These are phyloP conservation scores for Aegithalos caudatus DNA, from an alignment of 2,113 vertebrate genomes.

Conservation along the genomic window DNA sequence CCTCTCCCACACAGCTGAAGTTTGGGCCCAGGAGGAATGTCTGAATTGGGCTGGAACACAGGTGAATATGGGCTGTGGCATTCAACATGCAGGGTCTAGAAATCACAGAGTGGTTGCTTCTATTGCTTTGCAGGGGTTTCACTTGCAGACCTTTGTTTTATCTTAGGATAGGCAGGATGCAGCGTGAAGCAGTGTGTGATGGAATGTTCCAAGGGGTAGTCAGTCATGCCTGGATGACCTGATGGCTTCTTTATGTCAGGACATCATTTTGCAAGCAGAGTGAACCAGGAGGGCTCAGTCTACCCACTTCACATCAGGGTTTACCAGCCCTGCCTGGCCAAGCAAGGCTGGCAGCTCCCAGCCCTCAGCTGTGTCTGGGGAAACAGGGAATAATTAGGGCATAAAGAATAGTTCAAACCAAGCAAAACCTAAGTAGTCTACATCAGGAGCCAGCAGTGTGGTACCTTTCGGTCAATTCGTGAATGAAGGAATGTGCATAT, in stretches of 20 bases:
- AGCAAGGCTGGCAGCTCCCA: neutral
- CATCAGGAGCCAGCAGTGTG: neutral
- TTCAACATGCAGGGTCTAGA: neutral
- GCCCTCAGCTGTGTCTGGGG: neutral
- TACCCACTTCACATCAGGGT: neutral
- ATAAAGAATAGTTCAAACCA: neutral
- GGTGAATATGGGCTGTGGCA: fast-evolving
- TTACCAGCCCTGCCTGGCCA: neutral
- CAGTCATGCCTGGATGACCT: neutral
- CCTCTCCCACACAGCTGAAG: neutral
- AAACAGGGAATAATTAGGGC: neutral
- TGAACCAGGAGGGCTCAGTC: neutral
- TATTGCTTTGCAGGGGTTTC: neutral
- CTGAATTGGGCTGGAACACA: neutral
- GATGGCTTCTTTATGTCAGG: neutral
- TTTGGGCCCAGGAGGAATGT: too few relatives aligned
- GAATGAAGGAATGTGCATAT: neutral
- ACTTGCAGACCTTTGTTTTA: neutral
- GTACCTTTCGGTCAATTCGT: fast-evolving
- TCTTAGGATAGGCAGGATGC: neutral
- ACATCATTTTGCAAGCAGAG: fast-evolving
- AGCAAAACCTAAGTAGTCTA: neutral
- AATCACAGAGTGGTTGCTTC: neutral
- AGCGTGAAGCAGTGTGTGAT: neutral
- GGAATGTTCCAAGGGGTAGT: neutral